These are phyloP conservation scores for Drosophila neocordata DNA, from an alignment of 1,140 invertebrate genomes.

Conservation along the genomic window DNA sequence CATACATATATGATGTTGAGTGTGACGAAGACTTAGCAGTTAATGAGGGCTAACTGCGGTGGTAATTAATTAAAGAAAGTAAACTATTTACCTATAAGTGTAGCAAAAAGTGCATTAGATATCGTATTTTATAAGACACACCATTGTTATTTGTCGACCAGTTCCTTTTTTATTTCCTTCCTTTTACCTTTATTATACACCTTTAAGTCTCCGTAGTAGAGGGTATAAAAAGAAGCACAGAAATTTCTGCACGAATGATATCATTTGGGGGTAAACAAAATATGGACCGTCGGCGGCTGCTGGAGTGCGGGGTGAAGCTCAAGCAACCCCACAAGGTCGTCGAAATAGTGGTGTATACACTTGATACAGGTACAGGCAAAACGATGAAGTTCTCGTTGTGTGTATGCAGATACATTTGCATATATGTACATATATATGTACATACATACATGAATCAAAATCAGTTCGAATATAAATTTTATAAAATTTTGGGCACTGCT, in stretches of 20 bases:
- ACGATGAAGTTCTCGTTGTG: background rate
- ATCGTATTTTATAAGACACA: too few relatives aligned
- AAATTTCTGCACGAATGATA: slow-evolving; percentile 32
- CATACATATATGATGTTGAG: too few relatives aligned
- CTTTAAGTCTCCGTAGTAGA: background rate
- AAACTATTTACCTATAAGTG: too few relatives aligned
- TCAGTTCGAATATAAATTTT: background rate
- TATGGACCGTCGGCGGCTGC: slow-evolving; percentile 3
- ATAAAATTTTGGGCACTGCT: too few relatives aligned
- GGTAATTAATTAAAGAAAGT: too few relatives aligned
- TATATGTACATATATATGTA: too few relatives aligned
- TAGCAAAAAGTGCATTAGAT: too few relatives aligned
- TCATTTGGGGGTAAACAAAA: slow-evolving; percentile 33
- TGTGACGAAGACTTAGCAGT: too few relatives aligned
- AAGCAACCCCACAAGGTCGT: slow-evolving; percentile 43
- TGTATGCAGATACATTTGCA: background rate
- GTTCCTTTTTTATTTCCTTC: too few relatives aligned
- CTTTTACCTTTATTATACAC: too few relatives aligned
- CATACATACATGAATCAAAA: background rate
- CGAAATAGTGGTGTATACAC: slow-evolving; percentile 23
- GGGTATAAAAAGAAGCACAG: background rate
- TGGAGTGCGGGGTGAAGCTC: slow-evolving; percentile 7
- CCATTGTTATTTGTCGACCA: too few relatives aligned
- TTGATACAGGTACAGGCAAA: slow-evolving; percentile 9
- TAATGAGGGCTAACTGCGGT: too few relatives aligned